These are phyloP conservation scores for Psix sp. DNA, from an alignment of 1,140 invertebrate genomes.

Conservation along the genomic window DNA sequence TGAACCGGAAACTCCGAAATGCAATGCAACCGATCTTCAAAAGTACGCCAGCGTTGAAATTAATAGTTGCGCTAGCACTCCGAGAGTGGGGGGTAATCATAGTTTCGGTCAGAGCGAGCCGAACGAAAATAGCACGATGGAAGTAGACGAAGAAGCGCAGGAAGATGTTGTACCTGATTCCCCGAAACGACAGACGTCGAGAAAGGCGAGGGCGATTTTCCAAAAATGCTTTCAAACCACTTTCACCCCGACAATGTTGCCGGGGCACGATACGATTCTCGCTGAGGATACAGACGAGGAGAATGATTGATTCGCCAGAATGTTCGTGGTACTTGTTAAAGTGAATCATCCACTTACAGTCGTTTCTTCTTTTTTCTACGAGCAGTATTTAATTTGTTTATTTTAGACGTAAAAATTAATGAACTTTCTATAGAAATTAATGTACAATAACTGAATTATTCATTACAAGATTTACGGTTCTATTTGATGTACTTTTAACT, in stretches of 20 bases:
- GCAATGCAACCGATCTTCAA: constrained; percentile 1
- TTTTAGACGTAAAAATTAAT: too few relatives aligned
- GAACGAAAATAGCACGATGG: constrained; percentile 16
- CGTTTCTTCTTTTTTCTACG: too few relatives aligned
- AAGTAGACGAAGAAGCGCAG: constrained; percentile 18
- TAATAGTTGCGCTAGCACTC: constrained; percentile 19
- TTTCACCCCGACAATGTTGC: constrained; percentile 77
- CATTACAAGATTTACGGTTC: too few relatives aligned
- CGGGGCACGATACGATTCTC: constrained; percentile 77
- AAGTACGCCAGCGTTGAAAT: constrained; percentile 11
- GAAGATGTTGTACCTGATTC: constrained; percentile 74
- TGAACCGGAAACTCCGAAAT: constrained; percentile 39
- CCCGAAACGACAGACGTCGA: constrained; percentile 71
- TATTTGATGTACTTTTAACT: too few relatives aligned
- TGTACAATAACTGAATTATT: too few relatives aligned
- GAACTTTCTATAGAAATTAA: too few relatives aligned
- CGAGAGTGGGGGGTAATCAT: not conserved
- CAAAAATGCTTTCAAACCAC: constrained; percentile 83
- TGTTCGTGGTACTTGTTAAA: too few relatives aligned
- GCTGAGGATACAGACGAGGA: constrained; percentile 80
- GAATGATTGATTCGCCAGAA: constrained; percentile 11
- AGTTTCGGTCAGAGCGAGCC: constrained; percentile 5
- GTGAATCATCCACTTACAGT: too few relatives aligned
- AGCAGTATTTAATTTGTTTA: constrained; percentile 4
- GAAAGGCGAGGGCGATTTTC: constrained; percentile 78